These are phyloP conservation scores for Bothrops jararaca DNA, from an alignment of 2,113 vertebrate species.

Conservation along the genomic window DNA sequence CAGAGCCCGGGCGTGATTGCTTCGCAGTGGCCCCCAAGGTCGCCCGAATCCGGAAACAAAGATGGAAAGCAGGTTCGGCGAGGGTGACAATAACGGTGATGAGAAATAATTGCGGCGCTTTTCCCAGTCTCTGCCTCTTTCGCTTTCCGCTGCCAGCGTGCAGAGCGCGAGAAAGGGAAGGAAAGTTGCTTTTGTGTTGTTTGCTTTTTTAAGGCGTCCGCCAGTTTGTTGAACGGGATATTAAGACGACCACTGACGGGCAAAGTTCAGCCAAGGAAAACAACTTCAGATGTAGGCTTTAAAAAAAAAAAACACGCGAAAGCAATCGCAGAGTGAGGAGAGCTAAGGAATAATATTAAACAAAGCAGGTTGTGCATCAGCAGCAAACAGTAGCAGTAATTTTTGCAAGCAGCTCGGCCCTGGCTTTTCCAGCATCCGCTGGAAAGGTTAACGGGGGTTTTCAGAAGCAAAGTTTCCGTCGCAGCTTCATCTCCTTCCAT, in stretches of 20 bases:
- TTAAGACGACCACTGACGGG: constrained; percentile 47
- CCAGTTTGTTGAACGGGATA: constrained; percentile 47
- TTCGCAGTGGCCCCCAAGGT: constrained; percentile 15
- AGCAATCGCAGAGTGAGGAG: neutral
- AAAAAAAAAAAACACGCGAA: constrained; percentile 26
- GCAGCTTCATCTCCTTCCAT: constrained; percentile 40
- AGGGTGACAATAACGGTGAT: neutral
- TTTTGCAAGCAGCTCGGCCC: constrained; percentile 50
- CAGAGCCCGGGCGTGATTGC: neutral
- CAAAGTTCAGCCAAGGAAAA: constrained; percentile 64
- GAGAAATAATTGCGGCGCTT: constrained; percentile 34
- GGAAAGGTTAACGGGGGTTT: constrained; percentile 54
- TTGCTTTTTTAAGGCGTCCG: constrained; percentile 25
- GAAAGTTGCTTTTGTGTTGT: constrained; percentile 25
- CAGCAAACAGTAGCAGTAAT: constrained; percentile 52
- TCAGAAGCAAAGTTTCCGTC: constrained; percentile 62
- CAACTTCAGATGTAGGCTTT: constrained; percentile 15
- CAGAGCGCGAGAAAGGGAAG: constrained; percentile 43
- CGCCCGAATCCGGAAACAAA: constrained; percentile 34
- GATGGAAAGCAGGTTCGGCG: neutral
- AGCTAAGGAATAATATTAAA: neutral
- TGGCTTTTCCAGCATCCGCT: constrained; percentile 64
- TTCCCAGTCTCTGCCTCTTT: constrained; percentile 40
- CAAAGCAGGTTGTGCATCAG: constrained; percentile 10
- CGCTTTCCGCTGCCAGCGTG: constrained; percentile 41